Conservation (phyloP, 1,140 invertebrate species). For the Drosophila busckii region DNA sequence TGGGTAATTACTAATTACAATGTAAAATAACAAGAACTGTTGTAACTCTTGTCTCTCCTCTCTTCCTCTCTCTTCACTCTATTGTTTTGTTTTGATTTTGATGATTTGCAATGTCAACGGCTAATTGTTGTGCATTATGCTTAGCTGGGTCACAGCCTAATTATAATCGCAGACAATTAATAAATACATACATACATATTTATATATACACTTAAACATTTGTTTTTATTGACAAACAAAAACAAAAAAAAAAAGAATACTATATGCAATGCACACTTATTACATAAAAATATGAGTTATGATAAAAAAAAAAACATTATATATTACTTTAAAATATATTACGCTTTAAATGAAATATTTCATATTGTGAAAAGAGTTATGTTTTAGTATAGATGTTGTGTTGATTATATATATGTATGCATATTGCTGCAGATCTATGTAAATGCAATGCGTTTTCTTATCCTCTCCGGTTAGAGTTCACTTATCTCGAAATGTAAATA, state of each 20-base stretch:
- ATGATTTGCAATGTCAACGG: constrained; percentile 11
- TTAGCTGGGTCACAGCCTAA: constrained; percentile 11
- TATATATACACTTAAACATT: no score
- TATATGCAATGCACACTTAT: no score
- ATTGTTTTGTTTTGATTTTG: no score
- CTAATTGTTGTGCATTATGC: constrained; percentile 23
- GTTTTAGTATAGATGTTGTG: neutral
- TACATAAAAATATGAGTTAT: no score
- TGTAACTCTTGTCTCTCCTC: no score
- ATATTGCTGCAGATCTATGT: constrained; percentile 1
- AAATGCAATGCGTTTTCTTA: constrained; percentile 38
- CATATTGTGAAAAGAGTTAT: neutral
- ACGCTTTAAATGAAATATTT: neutral
- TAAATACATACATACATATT: constrained; percentile 5
- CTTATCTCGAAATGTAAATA: constrained; percentile 85
- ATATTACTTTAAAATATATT: no score
- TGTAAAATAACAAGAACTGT: constrained; percentile 39
- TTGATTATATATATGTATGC: constrained; percentile 14
- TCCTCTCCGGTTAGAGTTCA: constrained; percentile 15
- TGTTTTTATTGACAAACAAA: constrained; percentile 27
- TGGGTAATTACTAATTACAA: constrained; percentile 50
- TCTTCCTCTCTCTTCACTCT: no score
- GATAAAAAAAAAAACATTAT: no score
- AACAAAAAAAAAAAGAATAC: constrained; percentile 11
- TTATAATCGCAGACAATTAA: constrained; percentile 20